Conservation (phyloP, 2,888 invertebrate species). For the Eugnorisma glareosa region DNA sequence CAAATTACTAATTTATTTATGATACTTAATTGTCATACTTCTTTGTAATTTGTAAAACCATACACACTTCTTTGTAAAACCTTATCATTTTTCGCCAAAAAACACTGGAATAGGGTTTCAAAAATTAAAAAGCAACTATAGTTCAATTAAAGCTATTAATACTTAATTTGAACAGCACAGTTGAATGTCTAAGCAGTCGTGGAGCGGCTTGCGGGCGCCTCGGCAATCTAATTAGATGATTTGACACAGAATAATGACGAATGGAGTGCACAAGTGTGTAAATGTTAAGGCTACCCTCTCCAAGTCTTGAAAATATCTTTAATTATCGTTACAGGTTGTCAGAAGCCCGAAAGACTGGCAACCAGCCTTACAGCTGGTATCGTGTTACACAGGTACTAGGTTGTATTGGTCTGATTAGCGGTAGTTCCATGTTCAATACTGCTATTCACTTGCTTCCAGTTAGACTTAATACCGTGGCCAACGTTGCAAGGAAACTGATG, state of each 20-base stretch:
- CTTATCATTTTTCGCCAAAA: background rate
- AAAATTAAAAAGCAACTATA: background rate
- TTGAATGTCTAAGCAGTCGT: slow-evolving; percentile 44
- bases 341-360: background rate
- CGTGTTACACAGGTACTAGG: background rate
- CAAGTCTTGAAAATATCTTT: background rate
- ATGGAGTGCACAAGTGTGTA: slow-evolving; percentile 7
- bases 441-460: background rate
- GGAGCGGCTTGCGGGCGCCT: slow-evolving; percentile 58
- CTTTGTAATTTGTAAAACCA: no score
- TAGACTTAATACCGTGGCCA: background rate
- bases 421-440: background rate
- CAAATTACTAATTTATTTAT: no score
- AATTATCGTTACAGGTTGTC: background rate
- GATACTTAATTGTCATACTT: no score
- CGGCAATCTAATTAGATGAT: slow-evolving; percentile 63
- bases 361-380: background rate
- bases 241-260: slow-evolving; percentile 10
- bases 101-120: background rate
- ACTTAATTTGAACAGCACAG: slow-evolving; percentile 28
- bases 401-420: background rate
- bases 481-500: background rate
- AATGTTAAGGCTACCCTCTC: background rate
- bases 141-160: slow-evolving; percentile 20
- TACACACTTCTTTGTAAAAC: no score